Evolutionary conservation across 2,888 invertebrate genomes (phyloP).

Genomic region (Temnothorax rugatulus): DNA sequence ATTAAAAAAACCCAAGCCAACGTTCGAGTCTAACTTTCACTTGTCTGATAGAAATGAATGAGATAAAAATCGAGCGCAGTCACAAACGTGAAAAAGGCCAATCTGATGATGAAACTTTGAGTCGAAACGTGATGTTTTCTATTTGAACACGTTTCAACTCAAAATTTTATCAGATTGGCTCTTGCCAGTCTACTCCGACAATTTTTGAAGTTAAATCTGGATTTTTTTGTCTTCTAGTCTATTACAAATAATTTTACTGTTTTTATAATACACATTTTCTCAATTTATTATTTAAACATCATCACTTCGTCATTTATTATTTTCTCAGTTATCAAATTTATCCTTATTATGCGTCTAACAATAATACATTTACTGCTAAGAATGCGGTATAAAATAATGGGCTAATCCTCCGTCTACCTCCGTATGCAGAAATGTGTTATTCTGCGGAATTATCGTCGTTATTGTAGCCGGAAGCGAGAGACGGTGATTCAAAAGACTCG

Average conservation of each 20-base stretch:
- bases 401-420: background rate
- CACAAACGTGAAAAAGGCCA: too few relatives aligned
- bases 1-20: background rate
- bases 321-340: background rate
- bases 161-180: background rate
- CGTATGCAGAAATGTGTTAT: conserved; percentile 34
- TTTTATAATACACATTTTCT: background rate
- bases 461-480: conserved; percentile 47
- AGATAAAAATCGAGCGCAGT: background rate
- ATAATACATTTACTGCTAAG: background rate
- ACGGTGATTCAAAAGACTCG: conserved; percentile 46
- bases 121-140: background rate
- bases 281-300: background rate
- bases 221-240: background rate
- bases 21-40: background rate
- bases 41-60: background rate
- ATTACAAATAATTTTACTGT: background rate
- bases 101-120: too few relatives aligned
- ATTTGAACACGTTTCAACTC: background rate
- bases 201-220: background rate
- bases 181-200: background rate
- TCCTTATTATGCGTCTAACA: background rate
- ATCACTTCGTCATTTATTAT: too few relatives aligned
- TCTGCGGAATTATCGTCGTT: conserved; percentile 45
- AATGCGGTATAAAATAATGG: background rate